Evolutionary conservation across 2,888 invertebrate genomes (phyloP).

Genomic region (Gastrophysa polygoni): DNA sequence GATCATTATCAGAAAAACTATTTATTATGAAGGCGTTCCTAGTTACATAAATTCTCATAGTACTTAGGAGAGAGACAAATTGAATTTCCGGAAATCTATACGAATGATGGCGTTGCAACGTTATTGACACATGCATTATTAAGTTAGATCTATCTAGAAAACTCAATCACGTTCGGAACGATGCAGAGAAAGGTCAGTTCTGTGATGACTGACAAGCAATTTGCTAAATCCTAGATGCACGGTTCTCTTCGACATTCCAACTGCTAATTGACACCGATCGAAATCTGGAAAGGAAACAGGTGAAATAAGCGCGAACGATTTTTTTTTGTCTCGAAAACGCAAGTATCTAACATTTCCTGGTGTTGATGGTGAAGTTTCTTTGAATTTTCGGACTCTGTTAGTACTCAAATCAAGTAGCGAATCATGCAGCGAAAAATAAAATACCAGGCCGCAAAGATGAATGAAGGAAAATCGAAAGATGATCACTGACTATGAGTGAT

Average conservation of each 20-base stretch:
- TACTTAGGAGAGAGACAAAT: too few species aligned
- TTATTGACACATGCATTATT: background rate
- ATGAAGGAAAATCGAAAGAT: too few species aligned
- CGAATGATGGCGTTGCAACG: background rate
- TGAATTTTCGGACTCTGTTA: too few species aligned
- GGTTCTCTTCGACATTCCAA: background rate
- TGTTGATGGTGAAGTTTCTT: too few species aligned
- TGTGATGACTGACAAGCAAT: background rate
- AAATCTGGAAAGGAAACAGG: conserved; percentile 23
- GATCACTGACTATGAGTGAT: too few species aligned
- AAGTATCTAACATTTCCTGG: too few species aligned
- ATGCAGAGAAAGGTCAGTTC: background rate
- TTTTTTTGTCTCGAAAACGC: background rate
- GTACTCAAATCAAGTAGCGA: too few species aligned
- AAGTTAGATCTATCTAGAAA: background rate
- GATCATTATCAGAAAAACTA: too few species aligned
- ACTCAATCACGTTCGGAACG: background rate
- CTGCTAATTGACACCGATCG: conserved; percentile 29
- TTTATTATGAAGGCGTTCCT: background rate
- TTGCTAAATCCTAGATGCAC: background rate
- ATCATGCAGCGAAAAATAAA: too few species aligned
- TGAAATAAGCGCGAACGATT: background rate
- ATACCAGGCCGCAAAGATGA: too few species aligned
- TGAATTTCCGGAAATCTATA: background rate
- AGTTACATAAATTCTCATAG: background rate